Evolutionary conservation across 2,888 invertebrate species (phyloP), one percentile per base, ranked within the genome.

Genomic region (Brachynemurus nebulosus): DNA sequence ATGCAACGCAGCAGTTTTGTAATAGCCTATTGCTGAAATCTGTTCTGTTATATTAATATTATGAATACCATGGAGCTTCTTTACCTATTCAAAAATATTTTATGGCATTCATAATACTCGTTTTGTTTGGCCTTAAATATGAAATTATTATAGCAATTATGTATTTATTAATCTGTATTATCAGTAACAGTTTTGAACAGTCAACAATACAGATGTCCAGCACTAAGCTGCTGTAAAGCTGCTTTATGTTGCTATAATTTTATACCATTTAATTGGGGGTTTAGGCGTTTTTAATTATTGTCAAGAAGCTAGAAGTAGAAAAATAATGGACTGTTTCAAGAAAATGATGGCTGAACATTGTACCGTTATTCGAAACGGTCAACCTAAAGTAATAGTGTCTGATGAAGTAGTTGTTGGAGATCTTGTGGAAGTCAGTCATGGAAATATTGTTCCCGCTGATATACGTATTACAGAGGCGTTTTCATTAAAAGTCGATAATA

Each of bases 241-340:
- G 8, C 8, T 11, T 25, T 9, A 25, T 9, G 8, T 9, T 9
- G 11, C 8, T 25, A 25, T 8, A n/a, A 25, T 8, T 25, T 8
- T 25, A 25, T 9, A n/a, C 9, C 16, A 33, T 6, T 33, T 33
- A 21, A 9, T n/a, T 14, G 30, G 68, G 2, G 63, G 70, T 2
- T 74, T 73, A 2, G 96, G 96, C 59, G 88, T 91, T 67, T 97
- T 97, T 80, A 95, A 96, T 55, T 97, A 95, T 74, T 97, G 95
- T 69, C 96, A 93, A 72, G 96, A 96, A 72, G 91, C 91, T 69
- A 96, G 96, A 74, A 92, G 91, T 63, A 93, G 93, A 54, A 90
- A 88, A 69, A 95, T 97, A 67, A 96, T 97, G 95, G 96, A 96
- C 69, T 93, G 92, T 43, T 96, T 96, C 76, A 95, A 93, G 71